Evolutionary conservation across 2,113 vertebrate genomes (phyloP), one percentile per base, ranked within the genome.

Genomic region (Serinus canaria): DNA sequence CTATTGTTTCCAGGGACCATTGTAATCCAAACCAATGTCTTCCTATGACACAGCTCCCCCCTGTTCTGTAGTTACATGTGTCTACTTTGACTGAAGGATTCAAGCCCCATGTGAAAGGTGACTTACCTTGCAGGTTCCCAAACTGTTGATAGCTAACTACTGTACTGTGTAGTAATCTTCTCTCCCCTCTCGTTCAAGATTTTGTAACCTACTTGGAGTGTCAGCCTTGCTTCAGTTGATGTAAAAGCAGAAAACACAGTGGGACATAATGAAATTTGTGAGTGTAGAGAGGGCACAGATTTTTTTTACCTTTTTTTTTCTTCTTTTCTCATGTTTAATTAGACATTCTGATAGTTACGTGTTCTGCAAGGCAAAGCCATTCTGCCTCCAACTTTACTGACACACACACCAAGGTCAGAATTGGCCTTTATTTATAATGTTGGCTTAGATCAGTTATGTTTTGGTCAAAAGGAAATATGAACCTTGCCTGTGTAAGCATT

Each of bases 401-500:
- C 22, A 67, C 6, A 5, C 37, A 49, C 0, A 0, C n/a, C 52
- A 79, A 81, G 76, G 76, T 89, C 85, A 93, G 64, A 95, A 75
- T 95, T 92, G 5, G 44, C 37, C 10, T 63, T 74, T 72, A 52
- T 28, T 88, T 83, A 46, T 37, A 64, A 66, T 63, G 53, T 81
- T 94, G 64, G 83, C 90, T 96, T 86, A 69, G 52, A 90, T 81
- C 87, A 93, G 68, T 79, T 92, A 28, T 92, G 64, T 75, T 93
- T 92, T 80, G 64, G 88, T 90, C 91, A 92, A 83, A 95, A 93
- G 72, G 87, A 94, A 96, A 93, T 83, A 75, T 15, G 80, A 94
- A 80, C 86, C 78, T 78, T 90, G 90, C 39, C 68, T 83, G 24
- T 6, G 2, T 83, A 88, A 96, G 93, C 88, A 89, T 97, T 95